These are phyloP conservation scores for Syrrhaptes paradoxus DNA, from an alignment of 2,113 vertebrate species.

Conservation along the genomic window DNA sequence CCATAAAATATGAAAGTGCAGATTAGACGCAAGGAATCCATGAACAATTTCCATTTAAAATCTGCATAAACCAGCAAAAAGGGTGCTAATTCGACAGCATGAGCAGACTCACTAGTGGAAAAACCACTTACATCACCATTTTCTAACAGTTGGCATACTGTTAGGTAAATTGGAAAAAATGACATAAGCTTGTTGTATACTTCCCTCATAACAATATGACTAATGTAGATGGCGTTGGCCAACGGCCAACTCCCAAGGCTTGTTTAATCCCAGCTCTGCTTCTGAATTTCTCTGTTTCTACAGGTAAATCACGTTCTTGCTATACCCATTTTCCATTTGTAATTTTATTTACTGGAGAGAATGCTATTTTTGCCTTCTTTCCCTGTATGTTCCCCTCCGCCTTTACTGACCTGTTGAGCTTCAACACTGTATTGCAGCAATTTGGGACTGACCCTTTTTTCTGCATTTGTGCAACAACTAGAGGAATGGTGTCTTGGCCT, in stretches of 20 bases:
- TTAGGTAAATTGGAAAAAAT: slow-evolving; percentile 17
- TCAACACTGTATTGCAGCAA: neutral
- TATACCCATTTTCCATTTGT: neutral
- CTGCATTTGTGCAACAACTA: neutral
- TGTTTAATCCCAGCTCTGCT: neutral
- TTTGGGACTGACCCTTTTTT: neutral
- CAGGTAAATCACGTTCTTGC: neutral
- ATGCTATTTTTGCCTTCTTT: neutral
- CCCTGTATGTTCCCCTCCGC: neutral
- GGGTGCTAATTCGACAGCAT: neutral
- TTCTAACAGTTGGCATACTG: neutral
- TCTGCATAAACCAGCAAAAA: neutral
- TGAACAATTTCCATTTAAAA: neutral
- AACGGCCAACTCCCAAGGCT: neutral
- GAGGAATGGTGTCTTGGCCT: neutral
- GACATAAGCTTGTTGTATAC: neutral
- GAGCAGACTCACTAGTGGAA: neutral
- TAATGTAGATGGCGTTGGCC: neutral
- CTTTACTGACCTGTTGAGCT: neutral
- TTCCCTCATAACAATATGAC: neutral
- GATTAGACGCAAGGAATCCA: neutral
- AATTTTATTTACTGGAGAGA: neutral
- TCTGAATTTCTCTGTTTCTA: neutral
- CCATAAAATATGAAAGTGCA: slow-evolving; percentile 12
- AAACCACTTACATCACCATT: neutral